Conservation (phyloP, 1,140 invertebrate genomes). For the Drosophila tristis region DNA sequence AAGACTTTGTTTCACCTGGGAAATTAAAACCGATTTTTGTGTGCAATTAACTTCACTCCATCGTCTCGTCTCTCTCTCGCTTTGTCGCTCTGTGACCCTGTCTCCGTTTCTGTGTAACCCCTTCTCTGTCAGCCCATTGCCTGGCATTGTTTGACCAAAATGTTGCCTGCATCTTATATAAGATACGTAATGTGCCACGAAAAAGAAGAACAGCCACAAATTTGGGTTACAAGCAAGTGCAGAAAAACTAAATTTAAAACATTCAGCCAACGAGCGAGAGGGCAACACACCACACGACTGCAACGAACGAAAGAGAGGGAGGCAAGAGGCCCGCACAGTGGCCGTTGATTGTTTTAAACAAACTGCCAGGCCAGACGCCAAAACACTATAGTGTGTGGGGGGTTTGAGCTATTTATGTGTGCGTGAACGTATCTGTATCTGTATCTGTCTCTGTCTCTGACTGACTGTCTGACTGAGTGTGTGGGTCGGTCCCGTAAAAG, state of each 20-base stretch:
- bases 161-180: constrained; percentile 54
- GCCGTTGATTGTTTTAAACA: constrained; percentile 68
- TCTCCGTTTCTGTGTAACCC: too few species aligned
- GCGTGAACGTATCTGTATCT: background rate
- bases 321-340: constrained; percentile 9
- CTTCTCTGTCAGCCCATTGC: constrained; percentile 1
- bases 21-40: constrained; percentile 25
- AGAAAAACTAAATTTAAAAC: constrained; percentile 71
- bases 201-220: constrained; percentile 16
- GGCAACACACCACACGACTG: background rate
- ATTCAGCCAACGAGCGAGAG: constrained; percentile 1
- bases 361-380: constrained; percentile 42
- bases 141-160: constrained; percentile 13
- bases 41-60: constrained; percentile 28
- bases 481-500: constrained; percentile 13
- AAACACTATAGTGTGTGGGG: constrained; percentile 10
- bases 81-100: too few species aligned
- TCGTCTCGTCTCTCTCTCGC: too few species aligned
- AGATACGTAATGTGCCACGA: constrained; percentile 6
- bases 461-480: constrained; percentile 3
- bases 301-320: constrained; percentile 12
- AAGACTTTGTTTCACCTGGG: constrained; percentile 32
- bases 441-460: too few species aligned
- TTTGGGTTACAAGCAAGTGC: constrained; percentile 62
- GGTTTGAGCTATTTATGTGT: constrained; percentile 21